A percentile compares a stretch with the other conserved stretches of the same genome.
phyloP scores from a whole-genome alignment of 2,113 vertebrate species.

The Carettochelys insculpta region DNA sequence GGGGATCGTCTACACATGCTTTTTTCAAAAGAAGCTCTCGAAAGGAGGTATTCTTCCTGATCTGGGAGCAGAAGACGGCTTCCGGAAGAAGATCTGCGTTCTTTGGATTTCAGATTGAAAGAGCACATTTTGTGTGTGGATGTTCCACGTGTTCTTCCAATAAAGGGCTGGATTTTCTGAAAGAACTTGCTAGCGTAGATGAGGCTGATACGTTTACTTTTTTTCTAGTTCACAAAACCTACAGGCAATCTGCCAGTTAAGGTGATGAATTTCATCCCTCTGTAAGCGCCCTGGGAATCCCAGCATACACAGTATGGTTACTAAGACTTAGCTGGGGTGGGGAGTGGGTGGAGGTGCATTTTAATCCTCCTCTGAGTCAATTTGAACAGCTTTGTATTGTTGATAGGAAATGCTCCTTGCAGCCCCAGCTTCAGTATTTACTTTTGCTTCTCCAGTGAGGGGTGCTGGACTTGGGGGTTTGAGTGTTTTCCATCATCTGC shows the following conservation, averaged over 20 bases:
- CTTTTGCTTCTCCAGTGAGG: conserved; percentile 17
- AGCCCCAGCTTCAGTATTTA: conserved; percentile 13
- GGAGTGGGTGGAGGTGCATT: rapidly evolving
- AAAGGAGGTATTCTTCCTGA: too few species aligned
- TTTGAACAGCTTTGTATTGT: rapidly evolving
- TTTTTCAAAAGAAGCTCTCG: too few species aligned
- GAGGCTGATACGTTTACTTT: background rate
- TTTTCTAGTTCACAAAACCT: background rate
- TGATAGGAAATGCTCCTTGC: background rate
- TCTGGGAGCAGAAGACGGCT: too few species aligned
- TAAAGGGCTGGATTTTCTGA: too few species aligned
- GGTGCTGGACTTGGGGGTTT: too few species aligned
- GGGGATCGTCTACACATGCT: too few species aligned
- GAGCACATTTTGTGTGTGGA: too few species aligned
- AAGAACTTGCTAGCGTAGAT: too few species aligned
- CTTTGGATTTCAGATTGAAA: too few species aligned
- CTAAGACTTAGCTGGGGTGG: rapidly evolving
- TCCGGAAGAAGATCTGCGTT: too few species aligned
- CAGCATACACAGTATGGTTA: rapidly evolving
- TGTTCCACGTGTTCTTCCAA: too few species aligned
- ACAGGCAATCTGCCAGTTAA: background rate
- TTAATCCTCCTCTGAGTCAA: rapidly evolving
- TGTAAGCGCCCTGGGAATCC: background rate
- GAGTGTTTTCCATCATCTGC: too few species aligned
- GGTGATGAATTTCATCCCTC: background rate